Evolutionary conservation across 2,113 vertebrate genomes (phyloP).

Genomic region (human): GRCh38 chr5:150213001-150213500

Average conservation of each 20-base stretch:
- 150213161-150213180: not conserved
- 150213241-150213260: not conserved
- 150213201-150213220: not conserved
- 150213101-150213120: rapidly evolving
- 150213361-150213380: not conserved
- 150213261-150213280: not conserved
- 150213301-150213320: not conserved
- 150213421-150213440: not conserved
- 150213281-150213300: not conserved
- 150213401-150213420: not conserved
- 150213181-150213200: not conserved
- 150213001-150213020: rapidly evolving
- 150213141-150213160: no score
- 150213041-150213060: not conserved
- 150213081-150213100: not conserved
- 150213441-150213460: not conserved
- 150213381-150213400: not conserved
- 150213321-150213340: not conserved
- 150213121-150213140: not conserved
- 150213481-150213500: not conserved
- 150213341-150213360: not conserved
- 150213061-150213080: not conserved
- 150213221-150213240: not conserved
- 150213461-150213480: not conserved
- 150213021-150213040: not conserved